Conservation (phyloP, 2,797 vertebrate genomes). For the Hoplostethus mediterraneus region DNA sequence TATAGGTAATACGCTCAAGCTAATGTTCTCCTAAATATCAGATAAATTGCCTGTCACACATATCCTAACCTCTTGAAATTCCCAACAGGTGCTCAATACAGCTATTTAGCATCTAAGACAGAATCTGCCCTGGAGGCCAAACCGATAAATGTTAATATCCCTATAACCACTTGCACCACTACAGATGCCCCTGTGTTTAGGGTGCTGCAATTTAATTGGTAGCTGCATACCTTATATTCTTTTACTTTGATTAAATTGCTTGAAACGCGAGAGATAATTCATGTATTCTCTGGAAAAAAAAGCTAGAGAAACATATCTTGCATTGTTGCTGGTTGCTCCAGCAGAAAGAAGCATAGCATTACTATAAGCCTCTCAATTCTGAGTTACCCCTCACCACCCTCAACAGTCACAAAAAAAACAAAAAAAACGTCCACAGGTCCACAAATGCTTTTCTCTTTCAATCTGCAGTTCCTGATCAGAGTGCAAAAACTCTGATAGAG, state of each 20-base stretch:
- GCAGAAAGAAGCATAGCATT: not conserved
- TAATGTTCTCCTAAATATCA: not conserved
- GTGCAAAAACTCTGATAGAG: conserved; percentile 29
- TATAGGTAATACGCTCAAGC: not conserved
- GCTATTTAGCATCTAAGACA: not conserved
- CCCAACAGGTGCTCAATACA: no score
- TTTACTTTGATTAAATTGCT: not conserved
- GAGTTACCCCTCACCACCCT: not conserved
- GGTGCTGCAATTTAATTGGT: not conserved
- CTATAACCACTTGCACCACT: no score
- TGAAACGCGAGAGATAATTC: not conserved
- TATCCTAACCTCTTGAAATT: no score
- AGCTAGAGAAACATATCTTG: no score
- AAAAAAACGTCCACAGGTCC: conserved; percentile 31
- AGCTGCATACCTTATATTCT: not conserved
- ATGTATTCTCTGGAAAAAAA: not conserved
- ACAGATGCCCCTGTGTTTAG: no score
- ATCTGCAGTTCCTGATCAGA: conserved; percentile 52
- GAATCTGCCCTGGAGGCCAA: not conserved
- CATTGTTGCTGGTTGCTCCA: no score
- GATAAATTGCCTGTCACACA: not conserved
- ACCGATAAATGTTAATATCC: not conserved
- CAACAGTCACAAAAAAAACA: not conserved
- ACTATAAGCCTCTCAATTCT: not conserved
- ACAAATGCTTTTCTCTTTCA: conserved; percentile 38